Evolutionary conservation across 2,797 vertebrate genomes (phyloP), one percentile per base, ranked within the genome.

Genomic region (Sandelia bainsii): DNA sequence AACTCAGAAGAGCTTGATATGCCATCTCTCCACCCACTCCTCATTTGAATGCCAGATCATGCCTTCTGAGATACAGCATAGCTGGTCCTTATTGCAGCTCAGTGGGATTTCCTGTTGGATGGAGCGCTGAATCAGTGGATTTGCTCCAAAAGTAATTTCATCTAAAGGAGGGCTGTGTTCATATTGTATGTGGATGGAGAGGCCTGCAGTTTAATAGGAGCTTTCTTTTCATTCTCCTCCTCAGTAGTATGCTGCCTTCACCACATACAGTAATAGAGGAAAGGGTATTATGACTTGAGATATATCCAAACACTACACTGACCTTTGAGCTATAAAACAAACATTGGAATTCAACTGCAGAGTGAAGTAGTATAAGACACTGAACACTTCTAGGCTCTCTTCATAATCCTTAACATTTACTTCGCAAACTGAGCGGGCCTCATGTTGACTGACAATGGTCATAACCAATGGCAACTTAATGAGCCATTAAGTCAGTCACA

Each of bases 381-480:
- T 23, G 34, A 37, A 23, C 22, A 1, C 44, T 72, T 54, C 44
- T 40, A 22, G 44, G 19, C 46, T 65, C 8, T 5, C 71, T 77
- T 75, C 57, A 58, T 45, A 52, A 56, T 68, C 46, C 39, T 34
- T 48, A 63, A 79, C 66, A 68, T 89, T 86, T 68, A 72, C 61
- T 76, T 50, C 57, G 22, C 62, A 60, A 64, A 75, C 49, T 58
- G 1, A 59, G 60, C 54, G 17, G 63, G 17, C 14, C 56, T 27
- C 42, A 1, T 5, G 32, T 42, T 75, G 72, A 87, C 58, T 49
- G 66, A 77, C 70, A 78, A 79, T 45, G 72, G 85, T 77, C 53
- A 53, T 40, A 80, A 64, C 75, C 75, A 51, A 48, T 56, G 72
- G 53, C 65, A 72, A 10, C 59, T 75, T 76, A 75, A 81, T 57